A percentile compares a stretch with the other conserved stretches of the same genome.
Conservation (phyloP, 2,888 invertebrate genomes). For the Tanypteryx hageni region DNA sequence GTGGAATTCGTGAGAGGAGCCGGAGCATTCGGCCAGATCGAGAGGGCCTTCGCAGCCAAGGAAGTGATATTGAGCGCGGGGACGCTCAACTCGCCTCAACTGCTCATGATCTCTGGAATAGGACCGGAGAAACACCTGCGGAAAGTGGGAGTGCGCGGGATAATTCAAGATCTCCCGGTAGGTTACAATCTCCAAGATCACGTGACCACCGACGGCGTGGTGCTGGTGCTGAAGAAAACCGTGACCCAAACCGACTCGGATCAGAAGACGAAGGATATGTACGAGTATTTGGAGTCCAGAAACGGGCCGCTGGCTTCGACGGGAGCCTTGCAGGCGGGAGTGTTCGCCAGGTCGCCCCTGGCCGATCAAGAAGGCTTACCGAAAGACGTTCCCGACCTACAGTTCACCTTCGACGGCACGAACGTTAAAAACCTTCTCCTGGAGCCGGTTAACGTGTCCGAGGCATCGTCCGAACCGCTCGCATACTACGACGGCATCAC, state of each 20-base stretch:
- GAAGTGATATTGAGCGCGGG: conserved; percentile 74
- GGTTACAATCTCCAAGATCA: conserved; percentile 88
- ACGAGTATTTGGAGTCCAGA: conserved; percentile 68
- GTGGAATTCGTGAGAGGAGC: conserved; percentile 74
- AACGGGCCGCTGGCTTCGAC: conserved; percentile 69
- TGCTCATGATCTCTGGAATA: conserved; percentile 82
- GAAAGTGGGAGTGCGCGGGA: conserved; percentile 74
- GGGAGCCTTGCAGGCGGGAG: conserved; percentile 77
- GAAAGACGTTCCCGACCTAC: conserved; percentile 80
- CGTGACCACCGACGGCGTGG: conserved; percentile 80
- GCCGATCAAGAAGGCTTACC: conserved; percentile 68
- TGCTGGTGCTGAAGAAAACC: conserved; percentile 75
- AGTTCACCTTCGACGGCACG: conserved; percentile 81
- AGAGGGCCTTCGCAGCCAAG: conserved; percentile 70
- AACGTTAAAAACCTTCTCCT: conserved; percentile 79
- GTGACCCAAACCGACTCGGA: conserved; percentile 69
- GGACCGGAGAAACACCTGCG: conserved; percentile 79
- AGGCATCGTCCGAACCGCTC: conserved; percentile 78
- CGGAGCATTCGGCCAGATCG: conserved; percentile 71
- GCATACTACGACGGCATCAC: conserved; percentile 81
- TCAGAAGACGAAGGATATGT: conserved; percentile 69
- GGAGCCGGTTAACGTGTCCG: conserved; percentile 78
- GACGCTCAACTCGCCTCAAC: conserved; percentile 80
- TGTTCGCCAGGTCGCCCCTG: conserved; percentile 79
- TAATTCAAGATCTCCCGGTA: conserved; percentile 82